Percentiles rank a stretch among this genome's conserved stretches.
phyloP scores from a whole-genome alignment of 2,888 invertebrate species.

The Ormyrus nitidulus region DNA sequence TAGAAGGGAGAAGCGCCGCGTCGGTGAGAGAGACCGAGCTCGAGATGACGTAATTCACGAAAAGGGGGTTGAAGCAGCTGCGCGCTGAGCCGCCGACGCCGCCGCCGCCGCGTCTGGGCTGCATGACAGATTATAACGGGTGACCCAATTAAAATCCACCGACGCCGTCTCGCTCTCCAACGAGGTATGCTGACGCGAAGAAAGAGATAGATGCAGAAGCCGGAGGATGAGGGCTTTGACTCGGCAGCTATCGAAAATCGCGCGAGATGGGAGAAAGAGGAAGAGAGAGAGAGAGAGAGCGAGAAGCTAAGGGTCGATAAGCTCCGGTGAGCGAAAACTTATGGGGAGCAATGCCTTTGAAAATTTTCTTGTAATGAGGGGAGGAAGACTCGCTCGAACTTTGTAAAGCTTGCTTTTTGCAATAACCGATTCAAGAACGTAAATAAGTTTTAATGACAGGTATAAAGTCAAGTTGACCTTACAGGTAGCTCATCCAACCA shows the following conservation, averaged over 20 bases:
- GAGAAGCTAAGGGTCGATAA: neutral
- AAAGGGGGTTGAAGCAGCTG: slow-evolving; percentile 63
- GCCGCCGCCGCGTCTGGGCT: slow-evolving; percentile 30
- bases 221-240: neutral
- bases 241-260: neutral
- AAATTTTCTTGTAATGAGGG: too few species aligned
- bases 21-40: slow-evolving; percentile 28
- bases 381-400: too few species aligned
- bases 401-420: too few species aligned
- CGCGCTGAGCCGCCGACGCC: slow-evolving; percentile 35
- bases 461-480: too few species aligned
- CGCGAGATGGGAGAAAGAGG: slow-evolving; percentile 8
- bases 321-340: too few species aligned
- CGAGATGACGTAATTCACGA: slow-evolving; percentile 55
- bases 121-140: slow-evolving; percentile 68
- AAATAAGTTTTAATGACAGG: too few species aligned
- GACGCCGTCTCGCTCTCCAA: slow-evolving; percentile 45
- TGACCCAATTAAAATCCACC: slow-evolving; percentile 69
- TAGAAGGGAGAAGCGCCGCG: neutral
- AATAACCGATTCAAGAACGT: too few species aligned
- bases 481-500: too few species aligned
- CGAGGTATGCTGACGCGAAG: slow-evolving; percentile 26
- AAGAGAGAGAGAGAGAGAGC: neutral
- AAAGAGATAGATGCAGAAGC: neutral
- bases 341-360: too few species aligned